phyloP scores from a whole-genome alignment of 2,888 invertebrate species.

The Phragmatobia fuliginosa region DNA sequence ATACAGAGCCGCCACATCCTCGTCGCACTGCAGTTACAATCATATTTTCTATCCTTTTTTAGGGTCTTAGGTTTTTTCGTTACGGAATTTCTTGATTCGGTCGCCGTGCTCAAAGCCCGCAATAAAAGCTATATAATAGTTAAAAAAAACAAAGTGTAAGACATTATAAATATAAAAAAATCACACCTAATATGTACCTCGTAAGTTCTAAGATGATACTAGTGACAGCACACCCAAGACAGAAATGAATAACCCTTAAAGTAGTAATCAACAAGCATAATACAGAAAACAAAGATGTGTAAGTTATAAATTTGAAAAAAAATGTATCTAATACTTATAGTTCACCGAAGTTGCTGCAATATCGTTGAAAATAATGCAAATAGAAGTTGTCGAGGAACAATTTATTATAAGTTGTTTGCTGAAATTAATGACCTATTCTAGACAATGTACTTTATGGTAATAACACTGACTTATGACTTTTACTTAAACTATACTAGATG shows the following conservation, averaged over 20 bases:
- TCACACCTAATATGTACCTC: too few species aligned
- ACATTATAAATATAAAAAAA: too few species aligned
- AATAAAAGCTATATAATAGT: too few species aligned
- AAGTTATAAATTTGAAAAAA: background rate
- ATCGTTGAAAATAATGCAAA: constrained; percentile 13
- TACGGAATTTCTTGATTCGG: too few species aligned
- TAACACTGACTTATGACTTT: constrained; percentile 29
- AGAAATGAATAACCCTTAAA: background rate
- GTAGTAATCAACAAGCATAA: background rate
- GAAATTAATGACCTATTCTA: constrained; percentile 24
- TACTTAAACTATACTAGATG: background rate
- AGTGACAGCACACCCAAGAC: too few species aligned
- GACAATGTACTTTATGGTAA: constrained; percentile 27
- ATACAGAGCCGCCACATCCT: too few species aligned
- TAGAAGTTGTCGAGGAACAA: constrained; percentile 19
- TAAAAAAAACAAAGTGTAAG: too few species aligned
- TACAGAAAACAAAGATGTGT: background rate
- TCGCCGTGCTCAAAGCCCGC: too few species aligned
- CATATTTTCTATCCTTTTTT: too few species aligned
- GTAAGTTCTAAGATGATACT: too few species aligned
- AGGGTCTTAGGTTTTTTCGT: too few species aligned
- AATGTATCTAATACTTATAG: background rate
- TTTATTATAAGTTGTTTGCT: constrained; percentile 23
- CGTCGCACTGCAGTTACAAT: too few species aligned
- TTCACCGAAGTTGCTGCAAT: constrained; percentile 7